phyloP scores from a whole-genome alignment of 2,113 vertebrate species.

The Pagrus major region DNA sequence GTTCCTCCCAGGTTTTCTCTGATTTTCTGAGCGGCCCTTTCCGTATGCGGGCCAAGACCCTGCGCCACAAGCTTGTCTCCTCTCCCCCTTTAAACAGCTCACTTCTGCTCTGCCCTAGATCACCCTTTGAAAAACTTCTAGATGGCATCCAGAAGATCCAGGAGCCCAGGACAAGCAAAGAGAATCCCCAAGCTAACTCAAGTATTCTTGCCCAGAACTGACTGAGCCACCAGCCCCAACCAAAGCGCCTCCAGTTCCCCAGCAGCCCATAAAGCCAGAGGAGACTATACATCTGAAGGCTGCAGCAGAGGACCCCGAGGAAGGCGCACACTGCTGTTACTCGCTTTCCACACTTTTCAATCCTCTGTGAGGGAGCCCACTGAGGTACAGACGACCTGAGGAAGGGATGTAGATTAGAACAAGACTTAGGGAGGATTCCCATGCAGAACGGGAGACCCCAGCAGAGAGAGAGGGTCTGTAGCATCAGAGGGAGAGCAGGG shows the following conservation, averaged over 20 bases:
- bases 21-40: constrained; percentile 71
- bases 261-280: constrained; percentile 90
- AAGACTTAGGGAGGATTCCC: constrained; percentile 82
- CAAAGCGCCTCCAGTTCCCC: constrained; percentile 84
- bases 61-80: constrained; percentile 81
- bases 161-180: constrained; percentile 84
- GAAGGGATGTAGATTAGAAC: constrained; percentile 71
- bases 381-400: constrained; percentile 57
- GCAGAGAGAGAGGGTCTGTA: constrained; percentile 86
- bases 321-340: constrained; percentile 76
- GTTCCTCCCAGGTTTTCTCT: constrained; percentile 71
- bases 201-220: constrained; percentile 90
- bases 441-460: constrained; percentile 85
- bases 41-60: constrained; percentile 80
- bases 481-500: constrained; percentile 80
- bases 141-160: constrained; percentile 77
- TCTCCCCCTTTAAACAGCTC: constrained; percentile 28
- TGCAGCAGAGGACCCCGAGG: constrained; percentile 86
- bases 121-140: constrained; percentile 17
- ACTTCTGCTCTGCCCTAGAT: constrained; percentile 32
- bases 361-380: constrained; percentile 59
- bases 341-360: constrained; percentile 50
- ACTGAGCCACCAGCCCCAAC: constrained; percentile 89
- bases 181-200: constrained; percentile 86
- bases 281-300: constrained; percentile 87